Evolutionary conservation across 2,113 vertebrate genomes (phyloP).

Genomic region (Camelus bactrianus): DNA sequence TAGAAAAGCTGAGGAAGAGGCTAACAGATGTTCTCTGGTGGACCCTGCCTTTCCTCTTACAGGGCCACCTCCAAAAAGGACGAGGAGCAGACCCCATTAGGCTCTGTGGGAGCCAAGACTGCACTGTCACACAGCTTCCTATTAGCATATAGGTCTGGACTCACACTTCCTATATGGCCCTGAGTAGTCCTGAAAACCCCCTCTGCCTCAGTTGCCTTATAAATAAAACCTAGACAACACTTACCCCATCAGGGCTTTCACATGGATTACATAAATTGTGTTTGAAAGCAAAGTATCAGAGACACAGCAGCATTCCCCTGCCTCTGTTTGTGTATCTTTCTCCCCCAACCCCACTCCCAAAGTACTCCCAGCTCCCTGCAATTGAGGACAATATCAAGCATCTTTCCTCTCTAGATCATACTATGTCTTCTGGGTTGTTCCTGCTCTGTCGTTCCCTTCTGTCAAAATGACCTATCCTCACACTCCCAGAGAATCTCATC

Average conservation of each 20-base stretch:
- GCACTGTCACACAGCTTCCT: background rate
- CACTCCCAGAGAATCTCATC: background rate
- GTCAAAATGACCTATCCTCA: background rate
- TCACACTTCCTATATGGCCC: background rate
- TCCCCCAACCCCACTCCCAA: background rate
- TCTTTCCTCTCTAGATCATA: background rate
- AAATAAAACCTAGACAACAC: conserved; percentile 14
- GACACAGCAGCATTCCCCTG: background rate
- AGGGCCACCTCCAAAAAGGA: background rate
- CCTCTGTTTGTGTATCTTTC: background rate
- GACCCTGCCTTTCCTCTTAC: background rate
- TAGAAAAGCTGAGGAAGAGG: background rate
- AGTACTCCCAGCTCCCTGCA: background rate
- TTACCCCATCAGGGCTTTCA: background rate
- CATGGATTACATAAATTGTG: background rate
- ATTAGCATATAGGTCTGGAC: background rate
- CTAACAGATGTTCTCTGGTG: background rate
- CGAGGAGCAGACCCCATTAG: background rate
- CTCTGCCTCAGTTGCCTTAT: background rate
- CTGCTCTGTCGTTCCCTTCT: background rate
- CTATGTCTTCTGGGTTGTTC: background rate
- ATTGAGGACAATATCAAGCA: background rate
- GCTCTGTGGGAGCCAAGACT: background rate
- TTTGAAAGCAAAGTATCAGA: background rate
- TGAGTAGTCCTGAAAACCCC: background rate